These are phyloP conservation scores for Dryoscopus gambensis DNA, from an alignment of 2,113 vertebrate species.

Conservation along the genomic window DNA sequence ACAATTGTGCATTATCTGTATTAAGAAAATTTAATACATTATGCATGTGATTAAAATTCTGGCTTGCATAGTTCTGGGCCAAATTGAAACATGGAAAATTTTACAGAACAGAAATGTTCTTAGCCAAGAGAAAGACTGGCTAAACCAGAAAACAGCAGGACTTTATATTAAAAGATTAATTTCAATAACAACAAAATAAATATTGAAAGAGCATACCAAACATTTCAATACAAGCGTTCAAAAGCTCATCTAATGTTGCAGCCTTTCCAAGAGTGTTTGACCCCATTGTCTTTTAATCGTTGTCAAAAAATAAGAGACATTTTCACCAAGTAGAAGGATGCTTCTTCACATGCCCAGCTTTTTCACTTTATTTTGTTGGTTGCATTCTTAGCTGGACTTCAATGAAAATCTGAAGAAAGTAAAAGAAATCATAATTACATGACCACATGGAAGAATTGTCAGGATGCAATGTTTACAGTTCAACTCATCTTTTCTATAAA, in stretches of 20 bases:
- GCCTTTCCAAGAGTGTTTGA: conserved; percentile 88
- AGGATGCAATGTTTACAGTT: not conserved
- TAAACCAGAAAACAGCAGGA: not conserved
- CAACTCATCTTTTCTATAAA: not conserved
- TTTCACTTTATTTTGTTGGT: conserved; percentile 6
- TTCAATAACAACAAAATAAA: not conserved
- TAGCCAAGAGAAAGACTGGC: conserved; percentile 10
- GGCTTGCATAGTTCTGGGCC: not conserved
- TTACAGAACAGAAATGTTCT: not conserved
- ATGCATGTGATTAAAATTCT: not conserved
- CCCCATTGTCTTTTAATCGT: conserved; percentile 80
- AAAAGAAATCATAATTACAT: conserved; percentile 8
- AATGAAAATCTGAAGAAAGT: conserved; percentile 49
- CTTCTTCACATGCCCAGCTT: conserved; percentile 15
- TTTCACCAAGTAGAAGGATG: conserved; percentile 54
- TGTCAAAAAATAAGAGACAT: conserved; percentile 73
- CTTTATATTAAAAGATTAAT: not conserved
- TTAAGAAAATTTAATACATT: not conserved
- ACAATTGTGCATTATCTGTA: not conserved
- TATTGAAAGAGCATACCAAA: conserved; percentile 79
- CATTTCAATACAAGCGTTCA: conserved; percentile 86
- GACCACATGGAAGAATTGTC: not conserved
- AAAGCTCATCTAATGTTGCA: conserved; percentile 85
- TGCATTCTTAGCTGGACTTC: conserved; percentile 42
- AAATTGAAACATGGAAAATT: conserved; percentile 35